Conservation (phyloP, 2,113 vertebrate genomes). For the Campylomormyrus numenius region DNA sequence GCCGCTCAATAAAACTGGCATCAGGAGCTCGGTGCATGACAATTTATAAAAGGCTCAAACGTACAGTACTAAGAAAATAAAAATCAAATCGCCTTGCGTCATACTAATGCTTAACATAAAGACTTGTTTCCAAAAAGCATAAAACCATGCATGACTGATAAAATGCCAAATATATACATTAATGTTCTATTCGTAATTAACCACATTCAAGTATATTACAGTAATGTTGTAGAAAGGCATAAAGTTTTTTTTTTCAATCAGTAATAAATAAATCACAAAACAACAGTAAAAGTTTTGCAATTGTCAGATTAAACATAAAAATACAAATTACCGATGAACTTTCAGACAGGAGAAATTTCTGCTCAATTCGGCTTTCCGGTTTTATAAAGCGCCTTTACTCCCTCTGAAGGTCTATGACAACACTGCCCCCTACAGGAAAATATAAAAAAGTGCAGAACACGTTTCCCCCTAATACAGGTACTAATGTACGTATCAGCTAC, state of each 20-base stretch:
- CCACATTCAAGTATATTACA: not conserved
- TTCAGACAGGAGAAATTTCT: not conserved
- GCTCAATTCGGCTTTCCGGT: not conserved
- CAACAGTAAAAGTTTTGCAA: not conserved
- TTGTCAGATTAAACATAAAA: not conserved
- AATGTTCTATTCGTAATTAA: not conserved
- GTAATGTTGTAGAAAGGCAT: not conserved
- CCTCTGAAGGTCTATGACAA: not conserved
- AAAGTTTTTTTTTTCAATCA: not conserved
- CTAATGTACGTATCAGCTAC: not conserved
- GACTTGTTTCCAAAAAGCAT: not conserved
- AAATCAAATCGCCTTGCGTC: not conserved
- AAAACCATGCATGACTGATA: not conserved
- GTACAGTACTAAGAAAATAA: not conserved
- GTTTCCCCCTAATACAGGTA: not conserved
- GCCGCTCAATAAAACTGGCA: not conserved
- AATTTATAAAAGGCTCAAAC: not conserved
- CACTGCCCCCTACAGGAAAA: constrained; percentile 29
- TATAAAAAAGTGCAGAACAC: not conserved
- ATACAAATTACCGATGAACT: not conserved
- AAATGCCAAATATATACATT: not conserved
- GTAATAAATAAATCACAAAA: not conserved
- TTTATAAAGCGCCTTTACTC: not conserved
- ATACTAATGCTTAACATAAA: not conserved
- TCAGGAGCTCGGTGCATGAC: not conserved